Conservation (phyloP, 2,113 vertebrate species). For the Tachysurus vachellii region DNA sequence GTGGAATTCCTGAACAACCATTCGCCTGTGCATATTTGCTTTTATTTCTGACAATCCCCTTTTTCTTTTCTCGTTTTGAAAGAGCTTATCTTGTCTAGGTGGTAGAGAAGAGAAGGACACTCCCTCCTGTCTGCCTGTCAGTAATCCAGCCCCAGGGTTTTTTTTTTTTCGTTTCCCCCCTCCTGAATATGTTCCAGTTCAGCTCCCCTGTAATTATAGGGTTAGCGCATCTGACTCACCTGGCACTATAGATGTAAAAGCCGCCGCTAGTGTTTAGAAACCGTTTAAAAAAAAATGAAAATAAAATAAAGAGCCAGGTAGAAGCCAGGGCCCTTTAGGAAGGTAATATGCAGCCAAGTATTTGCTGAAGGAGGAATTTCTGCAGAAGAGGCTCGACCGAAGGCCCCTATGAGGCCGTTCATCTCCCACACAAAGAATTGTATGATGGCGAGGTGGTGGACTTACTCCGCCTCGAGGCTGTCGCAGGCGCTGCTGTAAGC, state of each 20-base stretch:
- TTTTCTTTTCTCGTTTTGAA: not conserved
- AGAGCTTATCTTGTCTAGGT: constrained; percentile 10
- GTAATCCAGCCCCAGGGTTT: constrained; percentile 39
- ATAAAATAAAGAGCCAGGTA: not conserved
- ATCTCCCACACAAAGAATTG: constrained; percentile 9
- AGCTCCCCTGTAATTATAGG: constrained; percentile 65
- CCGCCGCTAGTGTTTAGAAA: constrained; percentile 61
- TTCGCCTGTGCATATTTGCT: not conserved
- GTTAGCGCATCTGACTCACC: constrained; percentile 62
- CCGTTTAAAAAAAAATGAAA: constrained; percentile 35
- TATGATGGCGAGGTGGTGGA: not conserved
- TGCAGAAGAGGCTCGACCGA: not conserved
- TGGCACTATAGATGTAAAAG: constrained; percentile 59
- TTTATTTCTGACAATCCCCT: constrained; percentile 16
- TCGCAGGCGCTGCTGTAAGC: not conserved
- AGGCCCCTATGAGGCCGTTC: not conserved
- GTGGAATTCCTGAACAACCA: not conserved
- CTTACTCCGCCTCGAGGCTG: not conserved
- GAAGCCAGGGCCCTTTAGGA: constrained; percentile 17
- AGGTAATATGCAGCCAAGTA: constrained; percentile 2
- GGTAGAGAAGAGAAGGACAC: constrained; percentile 28
- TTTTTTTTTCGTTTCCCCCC: constrained; percentile 33
- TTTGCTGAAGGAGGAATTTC: constrained; percentile 4
- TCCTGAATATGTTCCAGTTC: constrained; percentile 48
- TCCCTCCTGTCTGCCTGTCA: constrained; percentile 39